A percentile compares a stretch with the other conserved stretches of the same genome.
Evolutionary conservation across 2,113 vertebrate genomes (phyloP).

Genomic region (Recurvirostra avosetta): DNA sequence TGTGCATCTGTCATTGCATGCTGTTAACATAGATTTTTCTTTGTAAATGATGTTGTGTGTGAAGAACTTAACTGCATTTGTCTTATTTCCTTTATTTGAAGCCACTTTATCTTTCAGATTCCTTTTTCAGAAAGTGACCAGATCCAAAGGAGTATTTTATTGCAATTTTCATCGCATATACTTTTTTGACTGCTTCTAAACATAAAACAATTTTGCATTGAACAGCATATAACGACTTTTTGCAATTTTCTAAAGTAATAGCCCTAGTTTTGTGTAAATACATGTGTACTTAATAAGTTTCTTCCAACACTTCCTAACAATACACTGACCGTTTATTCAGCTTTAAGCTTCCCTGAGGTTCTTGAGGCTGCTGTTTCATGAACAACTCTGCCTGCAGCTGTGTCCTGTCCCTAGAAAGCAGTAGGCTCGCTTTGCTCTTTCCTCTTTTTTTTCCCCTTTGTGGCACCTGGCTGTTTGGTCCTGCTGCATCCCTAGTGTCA

Average conservation of each 20-base stretch:
- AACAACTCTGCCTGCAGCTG: not conserved
- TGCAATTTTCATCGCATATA: not conserved
- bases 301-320: not conserved
- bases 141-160: not conserved
- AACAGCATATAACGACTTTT: not conserved
- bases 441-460: rapidly evolving
- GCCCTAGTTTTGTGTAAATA: not conserved
- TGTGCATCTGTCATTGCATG: not conserved
- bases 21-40: not conserved
- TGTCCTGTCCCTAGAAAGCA: rapidly evolving
- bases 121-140: not conserved
- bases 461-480: not conserved
- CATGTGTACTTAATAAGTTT: not conserved
- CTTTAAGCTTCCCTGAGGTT: not conserved
- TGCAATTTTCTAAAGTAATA: not conserved
- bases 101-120: not conserved
- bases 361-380: not conserved
- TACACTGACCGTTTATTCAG: not conserved
- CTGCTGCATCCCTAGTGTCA: not conserved
- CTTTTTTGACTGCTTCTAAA: not conserved
- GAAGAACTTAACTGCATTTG: not conserved
- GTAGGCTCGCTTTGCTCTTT: not conserved
- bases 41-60: not conserved
- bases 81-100: not conserved
- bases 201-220: not conserved